Conservation (phyloP, 2,113 vertebrate genomes). For the Salvelinus fontinalis region DNA sequence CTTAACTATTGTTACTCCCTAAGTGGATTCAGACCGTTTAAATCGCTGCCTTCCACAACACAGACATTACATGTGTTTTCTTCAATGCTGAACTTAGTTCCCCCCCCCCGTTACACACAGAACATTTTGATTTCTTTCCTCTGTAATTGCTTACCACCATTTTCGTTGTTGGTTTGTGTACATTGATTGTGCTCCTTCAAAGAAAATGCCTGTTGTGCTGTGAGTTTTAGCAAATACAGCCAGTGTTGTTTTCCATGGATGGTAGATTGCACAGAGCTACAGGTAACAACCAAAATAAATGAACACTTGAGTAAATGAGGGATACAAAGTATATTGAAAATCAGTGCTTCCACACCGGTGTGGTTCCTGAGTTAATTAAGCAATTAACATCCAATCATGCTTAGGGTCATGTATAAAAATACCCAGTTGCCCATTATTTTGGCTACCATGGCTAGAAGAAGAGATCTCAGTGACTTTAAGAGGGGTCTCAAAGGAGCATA, state of each 20-base stretch:
- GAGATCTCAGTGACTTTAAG: no score
- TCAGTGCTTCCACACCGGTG: no score
- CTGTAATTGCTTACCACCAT: conserved; percentile 25
- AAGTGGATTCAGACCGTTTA: conserved; percentile 16
- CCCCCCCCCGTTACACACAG: background rate
- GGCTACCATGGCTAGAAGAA: no score
- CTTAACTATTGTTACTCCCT: conserved; percentile 11
- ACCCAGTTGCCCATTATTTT: no score
- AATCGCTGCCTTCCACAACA: conserved; percentile 10
- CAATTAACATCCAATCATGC: no score
- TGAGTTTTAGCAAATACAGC: background rate
- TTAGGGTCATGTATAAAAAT: no score
- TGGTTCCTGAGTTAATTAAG: no score
- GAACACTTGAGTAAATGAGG: no score
- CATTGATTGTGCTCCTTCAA: conserved; percentile 11
- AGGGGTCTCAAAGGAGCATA: no score
- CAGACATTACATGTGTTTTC: conserved; percentile 35
- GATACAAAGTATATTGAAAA: no score
- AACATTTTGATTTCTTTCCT: conserved; percentile 18
- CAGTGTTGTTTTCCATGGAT: background rate
- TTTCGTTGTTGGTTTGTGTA: conserved; percentile 7
- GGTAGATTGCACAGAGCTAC: background rate
- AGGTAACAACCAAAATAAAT: no score
- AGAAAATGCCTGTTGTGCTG: background rate
- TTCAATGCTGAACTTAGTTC: conserved; percentile 13